Evolutionary conservation across 2,888 invertebrate genomes (phyloP).

Genomic region (Ferrisia virgata): DNA sequence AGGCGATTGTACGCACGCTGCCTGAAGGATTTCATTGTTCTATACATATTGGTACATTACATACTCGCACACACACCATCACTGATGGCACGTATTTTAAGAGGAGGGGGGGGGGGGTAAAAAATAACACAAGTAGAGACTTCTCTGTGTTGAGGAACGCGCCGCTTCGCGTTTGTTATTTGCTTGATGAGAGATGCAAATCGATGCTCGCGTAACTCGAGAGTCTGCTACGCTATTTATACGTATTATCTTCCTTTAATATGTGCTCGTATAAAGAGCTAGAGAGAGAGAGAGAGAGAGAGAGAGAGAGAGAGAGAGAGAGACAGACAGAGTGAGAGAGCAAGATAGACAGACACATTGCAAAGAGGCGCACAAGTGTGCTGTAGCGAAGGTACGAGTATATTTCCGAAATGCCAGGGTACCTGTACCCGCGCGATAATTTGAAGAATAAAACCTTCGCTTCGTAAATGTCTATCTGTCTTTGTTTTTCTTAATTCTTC

Average conservation of each 20-base stretch:
- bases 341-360: too few relatives aligned
- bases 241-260: too few relatives aligned
- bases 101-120: too few relatives aligned
- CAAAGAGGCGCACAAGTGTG: too few relatives aligned
- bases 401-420: not conserved
- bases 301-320: too few relatives aligned
- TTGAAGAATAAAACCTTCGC: not conserved
- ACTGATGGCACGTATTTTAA: not conserved
- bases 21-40: slow-evolving; percentile 29
- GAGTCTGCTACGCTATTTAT: not conserved
- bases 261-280: too few relatives aligned
- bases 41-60: not conserved
- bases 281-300: too few relatives aligned
- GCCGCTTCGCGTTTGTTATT: not conserved
- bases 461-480: not conserved
- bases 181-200: not conserved
- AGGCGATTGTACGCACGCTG: not conserved
- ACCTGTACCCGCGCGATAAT: too few relatives aligned
- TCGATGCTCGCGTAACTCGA: not conserved
- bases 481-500: too few relatives aligned
- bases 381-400: too few relatives aligned
- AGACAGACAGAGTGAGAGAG: too few relatives aligned
- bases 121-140: too few relatives aligned
- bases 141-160: not conserved
- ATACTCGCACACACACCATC: not conserved